Evolutionary conservation across 2,113 vertebrate genomes (phyloP).

Genomic region (Mobula hypostoma): DNA sequence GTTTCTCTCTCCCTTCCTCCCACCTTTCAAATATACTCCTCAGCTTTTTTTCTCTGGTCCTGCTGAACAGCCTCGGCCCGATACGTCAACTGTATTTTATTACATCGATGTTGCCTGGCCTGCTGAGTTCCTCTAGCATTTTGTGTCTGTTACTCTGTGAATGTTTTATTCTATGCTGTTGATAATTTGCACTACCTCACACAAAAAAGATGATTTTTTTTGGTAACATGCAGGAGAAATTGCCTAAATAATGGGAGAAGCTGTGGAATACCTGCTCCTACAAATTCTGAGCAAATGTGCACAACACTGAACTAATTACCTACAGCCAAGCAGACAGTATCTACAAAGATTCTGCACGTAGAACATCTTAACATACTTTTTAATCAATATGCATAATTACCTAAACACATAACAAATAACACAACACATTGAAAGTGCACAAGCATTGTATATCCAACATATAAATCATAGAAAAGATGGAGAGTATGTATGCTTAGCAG

Average conservation of each 20-base stretch:
- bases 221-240: background rate
- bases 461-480: background rate
- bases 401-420: background rate
- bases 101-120: no score
- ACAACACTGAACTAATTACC: background rate
- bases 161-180: no score
- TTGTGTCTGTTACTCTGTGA: no score
- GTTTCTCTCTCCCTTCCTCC: no score
- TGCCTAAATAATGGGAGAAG: background rate
- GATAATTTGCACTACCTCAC: no score
- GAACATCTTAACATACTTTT: background rate
- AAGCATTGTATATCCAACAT: background rate
- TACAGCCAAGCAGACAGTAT: background rate
- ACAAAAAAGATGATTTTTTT: background rate
- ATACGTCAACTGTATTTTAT: no score
- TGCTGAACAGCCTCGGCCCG: no score
- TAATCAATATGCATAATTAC: background rate
- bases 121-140: no score
- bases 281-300: background rate
- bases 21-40: no score
- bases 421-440: background rate
- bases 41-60: no score
- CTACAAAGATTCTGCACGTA: background rate
- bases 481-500: background rate
- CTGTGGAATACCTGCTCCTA: background rate